Conservation (phyloP, 2,888 invertebrate species). For the Ochropleura leucogaster region DNA sequence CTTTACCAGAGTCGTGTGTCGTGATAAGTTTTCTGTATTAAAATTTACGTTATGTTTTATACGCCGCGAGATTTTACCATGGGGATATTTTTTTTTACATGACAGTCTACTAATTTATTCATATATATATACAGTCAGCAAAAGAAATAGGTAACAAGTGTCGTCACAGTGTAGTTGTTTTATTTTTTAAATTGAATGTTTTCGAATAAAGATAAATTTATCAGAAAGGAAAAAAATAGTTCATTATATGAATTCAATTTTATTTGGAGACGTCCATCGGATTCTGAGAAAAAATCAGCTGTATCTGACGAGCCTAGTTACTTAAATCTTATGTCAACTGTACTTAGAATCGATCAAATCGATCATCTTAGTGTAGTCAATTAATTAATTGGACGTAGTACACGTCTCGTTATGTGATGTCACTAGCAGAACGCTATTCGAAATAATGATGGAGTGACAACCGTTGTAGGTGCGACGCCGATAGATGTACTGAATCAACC, state of each 20-base stretch:
- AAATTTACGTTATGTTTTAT: not conserved
- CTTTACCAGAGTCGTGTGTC: constrained; percentile 31
- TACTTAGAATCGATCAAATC: constrained; percentile 23
- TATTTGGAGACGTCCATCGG: too few relatives aligned
- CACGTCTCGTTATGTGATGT: constrained; percentile 40
- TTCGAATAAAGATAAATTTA: too few relatives aligned
- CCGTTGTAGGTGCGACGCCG: constrained; percentile 29
- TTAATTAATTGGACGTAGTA: constrained; percentile 55
- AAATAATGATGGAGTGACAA: constrained; percentile 55
- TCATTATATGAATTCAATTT: too few relatives aligned
- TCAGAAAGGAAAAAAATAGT: too few relatives aligned
- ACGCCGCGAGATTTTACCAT: not conserved
- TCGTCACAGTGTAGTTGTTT: too few relatives aligned
- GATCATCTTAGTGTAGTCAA: constrained; percentile 47
- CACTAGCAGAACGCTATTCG: constrained; percentile 45
- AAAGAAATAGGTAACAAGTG: too few relatives aligned
- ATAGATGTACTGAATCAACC: constrained; percentile 27
- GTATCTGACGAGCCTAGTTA: too few relatives aligned
- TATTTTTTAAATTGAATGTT: too few relatives aligned
- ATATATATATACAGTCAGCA: too few relatives aligned
- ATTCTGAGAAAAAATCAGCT: too few relatives aligned
- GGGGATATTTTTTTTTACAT: not conserved
- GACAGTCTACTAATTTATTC: too few relatives aligned
- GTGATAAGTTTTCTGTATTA: not conserved
- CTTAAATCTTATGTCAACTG: too few relatives aligned